These are phyloP conservation scores for Paratilapia polleni DNA, from an alignment of 2,113 vertebrate species.

Conservation along the genomic window DNA sequence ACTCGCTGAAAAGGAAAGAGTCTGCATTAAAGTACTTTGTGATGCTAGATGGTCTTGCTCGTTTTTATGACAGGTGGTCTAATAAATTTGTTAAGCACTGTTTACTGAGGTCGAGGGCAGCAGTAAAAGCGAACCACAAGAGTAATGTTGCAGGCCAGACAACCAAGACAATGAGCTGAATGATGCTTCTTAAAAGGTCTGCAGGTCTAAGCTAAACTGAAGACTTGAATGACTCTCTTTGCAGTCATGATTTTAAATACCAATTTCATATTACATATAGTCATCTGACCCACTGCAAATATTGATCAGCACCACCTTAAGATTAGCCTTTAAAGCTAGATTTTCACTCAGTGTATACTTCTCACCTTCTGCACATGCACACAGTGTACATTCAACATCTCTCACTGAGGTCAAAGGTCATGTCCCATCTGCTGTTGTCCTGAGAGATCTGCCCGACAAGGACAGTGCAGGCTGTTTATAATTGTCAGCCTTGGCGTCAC, in stretches of 20 bases:
- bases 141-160: background rate
- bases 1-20: no score
- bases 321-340: background rate
- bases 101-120: no score
- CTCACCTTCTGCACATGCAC: background rate
- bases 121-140: background rate
- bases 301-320: background rate
- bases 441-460: conserved; percentile 24
- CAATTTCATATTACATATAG: background rate
- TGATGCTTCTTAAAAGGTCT: background rate
- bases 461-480: conserved; percentile 29
- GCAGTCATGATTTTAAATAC: background rate
- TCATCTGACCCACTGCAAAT: background rate
- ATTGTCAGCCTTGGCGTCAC: conserved; percentile 1
- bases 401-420: conserved; percentile 36
- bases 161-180: background rate
- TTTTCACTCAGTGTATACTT: background rate
- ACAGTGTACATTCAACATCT: background rate
- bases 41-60: no score
- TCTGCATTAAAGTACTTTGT: no score
- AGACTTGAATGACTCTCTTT: background rate
- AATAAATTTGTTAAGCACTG: no score
- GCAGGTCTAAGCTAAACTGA: background rate
- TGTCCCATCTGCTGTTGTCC: conserved; percentile 24
- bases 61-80: no score